Conservation (phyloP, 2,797 vertebrate genomes). For the Danio choprae region DNA sequence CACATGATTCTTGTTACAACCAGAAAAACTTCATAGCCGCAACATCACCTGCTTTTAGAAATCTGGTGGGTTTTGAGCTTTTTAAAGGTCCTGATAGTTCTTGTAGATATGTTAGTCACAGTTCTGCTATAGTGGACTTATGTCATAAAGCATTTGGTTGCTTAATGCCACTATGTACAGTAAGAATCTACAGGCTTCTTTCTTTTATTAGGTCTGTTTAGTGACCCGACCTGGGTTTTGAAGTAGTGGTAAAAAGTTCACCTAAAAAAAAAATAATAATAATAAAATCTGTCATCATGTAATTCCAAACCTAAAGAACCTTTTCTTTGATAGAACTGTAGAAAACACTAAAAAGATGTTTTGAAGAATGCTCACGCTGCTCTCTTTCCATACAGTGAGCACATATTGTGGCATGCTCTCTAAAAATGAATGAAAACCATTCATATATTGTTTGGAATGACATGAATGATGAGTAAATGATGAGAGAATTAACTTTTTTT, state of each 20-base stretch:
- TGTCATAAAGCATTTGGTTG: neutral
- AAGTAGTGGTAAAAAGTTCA: conserved; percentile 2
- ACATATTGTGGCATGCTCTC: neutral
- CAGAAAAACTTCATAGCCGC: conserved; percentile 18
- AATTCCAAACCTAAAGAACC: neutral
- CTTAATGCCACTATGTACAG: conserved; percentile 21
- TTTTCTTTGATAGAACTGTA: neutral
- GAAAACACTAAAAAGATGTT: neutral
- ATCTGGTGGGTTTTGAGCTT: conserved; percentile 18
- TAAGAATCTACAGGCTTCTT: neutral
- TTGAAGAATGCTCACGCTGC: neutral
- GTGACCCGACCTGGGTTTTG: neutral
- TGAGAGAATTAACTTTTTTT: neutral
- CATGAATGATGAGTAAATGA: neutral
- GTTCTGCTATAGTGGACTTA: neutral
- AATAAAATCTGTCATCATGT: neutral
- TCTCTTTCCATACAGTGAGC: neutral
- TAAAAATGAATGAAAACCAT: neutral
- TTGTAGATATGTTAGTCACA: neutral
- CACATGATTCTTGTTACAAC: conserved; percentile 10
- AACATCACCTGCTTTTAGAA: conserved; percentile 21
- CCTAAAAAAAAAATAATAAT: neutral
- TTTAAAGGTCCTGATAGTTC: conserved; percentile 33
- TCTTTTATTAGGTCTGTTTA: conserved; percentile 9
- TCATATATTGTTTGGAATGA: neutral